phyloP scores from a whole-genome alignment of 2,797 vertebrate genomes.

The Poecilia gillii region DNA sequence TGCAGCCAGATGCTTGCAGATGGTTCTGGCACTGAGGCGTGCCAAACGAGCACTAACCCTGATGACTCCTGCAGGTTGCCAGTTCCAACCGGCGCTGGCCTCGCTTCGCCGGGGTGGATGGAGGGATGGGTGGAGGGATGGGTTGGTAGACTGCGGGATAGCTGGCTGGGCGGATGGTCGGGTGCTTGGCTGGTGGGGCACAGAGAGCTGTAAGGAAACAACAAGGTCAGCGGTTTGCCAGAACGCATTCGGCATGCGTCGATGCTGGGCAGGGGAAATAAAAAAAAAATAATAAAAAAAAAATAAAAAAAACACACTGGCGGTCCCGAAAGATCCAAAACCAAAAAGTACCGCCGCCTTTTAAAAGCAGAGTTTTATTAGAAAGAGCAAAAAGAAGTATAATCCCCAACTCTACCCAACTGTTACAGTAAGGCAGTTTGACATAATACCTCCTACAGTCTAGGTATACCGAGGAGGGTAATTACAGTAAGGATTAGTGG shows the following conservation, averaged over 20 bases:
- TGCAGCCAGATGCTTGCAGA: conserved; percentile 54
- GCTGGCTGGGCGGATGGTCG: conserved; percentile 15
- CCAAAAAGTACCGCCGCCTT: not conserved
- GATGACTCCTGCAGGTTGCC: conserved; percentile 75
- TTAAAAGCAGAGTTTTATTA: conserved; percentile 10
- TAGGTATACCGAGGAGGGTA: conserved; percentile 54
- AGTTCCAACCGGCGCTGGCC: conserved; percentile 47
- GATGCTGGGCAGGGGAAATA: conserved; percentile 12
- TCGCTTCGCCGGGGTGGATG: conserved; percentile 7
- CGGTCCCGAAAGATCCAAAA: conserved; percentile 32
- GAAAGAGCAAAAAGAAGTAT: conserved; percentile 10
- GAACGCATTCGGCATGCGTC: conserved; percentile 60
- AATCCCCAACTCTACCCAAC: conserved; percentile 21
- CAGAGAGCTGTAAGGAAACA: conserved; percentile 71
- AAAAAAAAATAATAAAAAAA: conserved; percentile 20
- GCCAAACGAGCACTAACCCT: conserved; percentile 81
- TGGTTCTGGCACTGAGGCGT: conserved; percentile 51
- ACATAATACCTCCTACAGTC: conserved; percentile 44
- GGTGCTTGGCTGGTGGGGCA: conserved; percentile 31
- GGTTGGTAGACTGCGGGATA: conserved; percentile 12
- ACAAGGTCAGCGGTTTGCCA: conserved; percentile 71
- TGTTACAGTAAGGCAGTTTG: conserved; percentile 38
- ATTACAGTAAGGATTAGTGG: conserved; percentile 68
- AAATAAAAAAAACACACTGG: conserved; percentile 37
- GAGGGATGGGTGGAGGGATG: conserved; percentile 2